These are phyloP conservation scores for Papilio aristodemus DNA, from an alignment of 1,140 invertebrate genomes.

Conservation along the genomic window DNA sequence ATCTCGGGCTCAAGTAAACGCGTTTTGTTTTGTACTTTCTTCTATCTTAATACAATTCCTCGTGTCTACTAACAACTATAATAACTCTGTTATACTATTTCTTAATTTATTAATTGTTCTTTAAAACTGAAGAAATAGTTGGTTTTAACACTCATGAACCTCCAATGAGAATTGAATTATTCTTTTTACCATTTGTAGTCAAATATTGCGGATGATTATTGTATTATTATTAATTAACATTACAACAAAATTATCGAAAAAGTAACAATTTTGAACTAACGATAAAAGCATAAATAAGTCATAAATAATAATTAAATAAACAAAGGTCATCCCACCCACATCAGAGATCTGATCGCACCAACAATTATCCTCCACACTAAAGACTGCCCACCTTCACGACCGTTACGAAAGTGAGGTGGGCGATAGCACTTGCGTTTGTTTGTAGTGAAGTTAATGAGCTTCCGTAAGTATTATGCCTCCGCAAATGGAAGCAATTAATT, in stretches of 20 bases:
- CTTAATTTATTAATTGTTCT: no score
- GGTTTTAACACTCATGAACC: no score
- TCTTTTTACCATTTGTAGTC: no score
- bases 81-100: no score
- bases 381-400: constrained; percentile 9
- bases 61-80: neutral
- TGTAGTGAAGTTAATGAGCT: neutral
- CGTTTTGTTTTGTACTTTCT: neutral
- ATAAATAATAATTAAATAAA: neutral
- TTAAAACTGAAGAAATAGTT: no score
- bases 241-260: no score
- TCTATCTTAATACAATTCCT: neutral
- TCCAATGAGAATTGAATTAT: no score
- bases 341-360: neutral
- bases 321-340: constrained; percentile 1
- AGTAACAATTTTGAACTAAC: no score
- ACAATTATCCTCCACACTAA: neutral
- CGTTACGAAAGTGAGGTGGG: neutral
- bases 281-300: no score
- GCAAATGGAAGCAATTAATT: neutral
- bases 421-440: neutral
- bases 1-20: neutral
- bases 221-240: no score
- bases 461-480: neutral
- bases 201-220: no score